phyloP scores from a whole-genome alignment of 92 coral and sea anemone genomes.

The Parazoanthus darwini region DNA sequence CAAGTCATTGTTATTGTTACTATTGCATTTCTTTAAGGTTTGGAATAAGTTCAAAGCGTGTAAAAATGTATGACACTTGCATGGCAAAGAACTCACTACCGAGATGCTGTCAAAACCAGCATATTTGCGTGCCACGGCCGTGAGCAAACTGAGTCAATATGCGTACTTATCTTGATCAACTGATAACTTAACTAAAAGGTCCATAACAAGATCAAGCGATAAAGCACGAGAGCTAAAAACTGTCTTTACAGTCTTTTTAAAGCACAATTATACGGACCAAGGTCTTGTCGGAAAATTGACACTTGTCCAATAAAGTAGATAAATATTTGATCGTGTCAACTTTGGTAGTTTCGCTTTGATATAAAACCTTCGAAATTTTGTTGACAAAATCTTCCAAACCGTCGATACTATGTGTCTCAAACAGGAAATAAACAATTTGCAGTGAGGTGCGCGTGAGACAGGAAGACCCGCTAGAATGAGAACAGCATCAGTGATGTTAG shows the following conservation, averaged over 20 bases:
- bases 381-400: neutral
- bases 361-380: neutral
- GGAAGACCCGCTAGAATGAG: neutral
- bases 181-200: constrained; percentile 4
- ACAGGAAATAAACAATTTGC: neutral
- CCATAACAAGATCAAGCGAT: constrained; percentile 9
- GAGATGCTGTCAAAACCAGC: neutral
- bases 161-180: constrained; percentile 2
- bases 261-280: neutral
- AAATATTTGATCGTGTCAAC: constrained; percentile 2
- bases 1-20: neutral
- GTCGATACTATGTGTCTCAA: no score
- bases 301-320: neutral
- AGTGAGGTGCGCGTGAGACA: no score
- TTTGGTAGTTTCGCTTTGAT: neutral
- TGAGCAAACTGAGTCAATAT: neutral
- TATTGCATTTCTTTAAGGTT: no score
- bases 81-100: neutral
- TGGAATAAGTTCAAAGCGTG: neutral
- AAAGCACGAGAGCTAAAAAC: neutral
- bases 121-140: constrained; percentile 13
- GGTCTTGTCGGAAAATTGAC: neutral
- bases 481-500: neutral
- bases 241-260: neutral
- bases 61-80: neutral